A percentile compares a stretch with the other conserved stretches of the same genome.
Conservation (phyloP, 2,888 invertebrate genomes). For the Dione vanillae region DNA sequence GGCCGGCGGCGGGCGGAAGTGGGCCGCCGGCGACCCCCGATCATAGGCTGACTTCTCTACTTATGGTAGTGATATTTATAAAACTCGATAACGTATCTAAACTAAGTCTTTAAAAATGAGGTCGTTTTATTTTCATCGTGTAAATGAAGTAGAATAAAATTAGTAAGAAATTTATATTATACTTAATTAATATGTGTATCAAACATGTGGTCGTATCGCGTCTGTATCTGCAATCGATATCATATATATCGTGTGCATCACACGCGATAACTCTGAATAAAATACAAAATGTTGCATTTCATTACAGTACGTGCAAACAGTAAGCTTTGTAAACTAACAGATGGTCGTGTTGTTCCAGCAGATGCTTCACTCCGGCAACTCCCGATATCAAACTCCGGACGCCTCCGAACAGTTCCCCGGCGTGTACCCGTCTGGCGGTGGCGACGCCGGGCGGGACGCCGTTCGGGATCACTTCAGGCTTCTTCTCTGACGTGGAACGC, state of each 20-base stretch:
- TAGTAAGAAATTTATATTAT: too few relatives aligned
- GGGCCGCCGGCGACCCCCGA: slow-evolving; percentile 40
- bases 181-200: too few relatives aligned
- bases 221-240: slow-evolving; percentile 31
- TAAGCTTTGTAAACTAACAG: slow-evolving; percentile 43
- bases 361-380: slow-evolving; percentile 61
- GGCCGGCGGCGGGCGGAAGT: slow-evolving; percentile 41
- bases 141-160: not conserved
- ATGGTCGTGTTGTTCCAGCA: slow-evolving; percentile 49
- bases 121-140: not conserved
- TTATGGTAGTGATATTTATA: slow-evolving; percentile 20
- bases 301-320: too few relatives aligned
- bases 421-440: slow-evolving; percentile 37
- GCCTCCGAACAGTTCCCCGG: slow-evolving; percentile 51
- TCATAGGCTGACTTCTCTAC: slow-evolving; percentile 35
- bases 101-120: not conserved
- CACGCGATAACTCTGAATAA: slow-evolving; percentile 1
- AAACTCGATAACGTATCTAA: slow-evolving; percentile 6
- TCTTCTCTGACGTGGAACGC: slow-evolving; percentile 53
- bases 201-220: not conserved
- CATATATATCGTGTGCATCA: slow-evolving; percentile 4
- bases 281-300: too few relatives aligned
- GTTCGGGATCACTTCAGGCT: slow-evolving; percentile 47
- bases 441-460: slow-evolving; percentile 39
- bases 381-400: slow-evolving; percentile 68